Evolutionary conservation across 2,113 vertebrate species (phyloP).

Genomic region (Pteronura brasiliensis): DNA sequence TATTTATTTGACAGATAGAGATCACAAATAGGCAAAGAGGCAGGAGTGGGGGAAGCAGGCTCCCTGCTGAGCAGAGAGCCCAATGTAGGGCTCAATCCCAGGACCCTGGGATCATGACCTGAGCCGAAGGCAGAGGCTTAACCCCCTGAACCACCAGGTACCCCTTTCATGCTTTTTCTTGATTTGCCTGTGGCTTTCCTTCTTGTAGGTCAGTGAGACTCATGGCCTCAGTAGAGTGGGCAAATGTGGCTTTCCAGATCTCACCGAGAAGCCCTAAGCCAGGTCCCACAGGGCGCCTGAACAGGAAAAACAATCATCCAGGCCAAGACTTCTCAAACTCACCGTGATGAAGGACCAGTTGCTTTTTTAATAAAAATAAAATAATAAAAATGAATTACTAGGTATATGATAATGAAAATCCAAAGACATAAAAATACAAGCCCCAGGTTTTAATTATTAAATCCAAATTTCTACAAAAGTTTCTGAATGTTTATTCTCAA

Average conservation of each 20-base stretch:
- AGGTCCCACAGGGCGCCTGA: fast-evolving
- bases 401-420: neutral
- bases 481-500: neutral
- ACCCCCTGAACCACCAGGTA: no score
- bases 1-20: no score
- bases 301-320: neutral
- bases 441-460: neutral
- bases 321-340: neutral
- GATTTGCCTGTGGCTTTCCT: neutral
- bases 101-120: no score
- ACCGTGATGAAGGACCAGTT: neutral
- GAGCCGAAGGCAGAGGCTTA: no score
- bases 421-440: neutral
- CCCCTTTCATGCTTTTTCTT: neutral
- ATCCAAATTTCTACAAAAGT: neutral
- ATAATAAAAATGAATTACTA: neutral
- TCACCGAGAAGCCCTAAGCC: neutral
- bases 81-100: no score
- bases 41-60: no score
- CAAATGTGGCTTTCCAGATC: neutral
- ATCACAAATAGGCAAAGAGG: no score
- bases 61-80: no score
- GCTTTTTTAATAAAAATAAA: neutral
- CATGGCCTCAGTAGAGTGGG: fast-evolving
- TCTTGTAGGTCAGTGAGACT: neutral